These are phyloP conservation scores for Mormoops blainvillei DNA, from an alignment of 2,113 vertebrate genomes.

Conservation along the genomic window DNA sequence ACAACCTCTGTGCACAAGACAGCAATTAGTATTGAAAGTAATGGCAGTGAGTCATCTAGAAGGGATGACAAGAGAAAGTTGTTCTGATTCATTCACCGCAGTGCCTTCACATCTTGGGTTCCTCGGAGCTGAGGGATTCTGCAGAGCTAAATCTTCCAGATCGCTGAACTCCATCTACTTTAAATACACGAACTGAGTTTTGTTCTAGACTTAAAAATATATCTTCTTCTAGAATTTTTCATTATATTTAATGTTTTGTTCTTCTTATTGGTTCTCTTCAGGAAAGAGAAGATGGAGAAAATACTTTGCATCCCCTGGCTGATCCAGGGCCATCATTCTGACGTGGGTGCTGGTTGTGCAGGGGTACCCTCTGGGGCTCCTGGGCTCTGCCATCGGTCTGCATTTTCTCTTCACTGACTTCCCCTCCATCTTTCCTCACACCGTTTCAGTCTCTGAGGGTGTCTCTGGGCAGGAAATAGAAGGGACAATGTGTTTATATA, in stretches of 20 bases:
- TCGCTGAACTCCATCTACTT: not conserved
- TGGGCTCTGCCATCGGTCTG: not conserved
- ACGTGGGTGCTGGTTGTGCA: not conserved
- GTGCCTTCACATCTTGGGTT: not conserved
- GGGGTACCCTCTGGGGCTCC: not conserved
- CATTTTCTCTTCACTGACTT: not conserved
- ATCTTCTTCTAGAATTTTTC: not conserved
- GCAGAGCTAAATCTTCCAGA: not conserved
- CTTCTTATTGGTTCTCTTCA: not conserved
- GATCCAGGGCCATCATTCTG: not conserved
- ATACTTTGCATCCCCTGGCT: not conserved
- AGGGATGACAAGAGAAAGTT: not conserved
- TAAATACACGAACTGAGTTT: not conserved
- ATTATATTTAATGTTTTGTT: not conserved
- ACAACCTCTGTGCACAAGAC: not conserved
- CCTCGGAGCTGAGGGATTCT: not conserved
- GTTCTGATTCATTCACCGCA: not conserved
- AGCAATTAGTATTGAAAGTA: conserved; percentile 4
- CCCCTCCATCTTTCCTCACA: not conserved
- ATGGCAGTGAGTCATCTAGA: not conserved
- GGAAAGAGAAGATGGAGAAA: not conserved
- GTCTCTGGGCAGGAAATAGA: not conserved
- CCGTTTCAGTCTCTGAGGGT: not conserved
- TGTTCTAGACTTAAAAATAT: not conserved
- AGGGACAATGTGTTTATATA: not conserved